Evolutionary conservation across 2,113 vertebrate genomes (phyloP).

Genomic region (Clinocottus analis): DNA sequence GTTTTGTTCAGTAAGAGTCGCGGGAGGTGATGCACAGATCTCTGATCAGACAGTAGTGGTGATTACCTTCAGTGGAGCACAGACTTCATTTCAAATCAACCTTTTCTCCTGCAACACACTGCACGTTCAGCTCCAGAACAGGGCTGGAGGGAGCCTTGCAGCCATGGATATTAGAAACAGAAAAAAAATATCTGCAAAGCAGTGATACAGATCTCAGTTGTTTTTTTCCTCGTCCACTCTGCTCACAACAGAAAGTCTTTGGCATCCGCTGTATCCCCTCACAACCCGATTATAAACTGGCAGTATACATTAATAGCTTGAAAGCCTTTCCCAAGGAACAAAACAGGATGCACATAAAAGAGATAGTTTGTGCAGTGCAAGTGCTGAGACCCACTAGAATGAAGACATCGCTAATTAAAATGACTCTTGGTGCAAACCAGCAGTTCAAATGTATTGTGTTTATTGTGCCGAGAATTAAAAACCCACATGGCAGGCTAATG

Average conservation of each 20-base stretch:
- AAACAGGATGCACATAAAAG: slow-evolving; percentile 58
- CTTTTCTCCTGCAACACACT: background rate
- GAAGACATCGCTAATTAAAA: slow-evolving; percentile 72
- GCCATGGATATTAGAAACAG: slow-evolving; percentile 9
- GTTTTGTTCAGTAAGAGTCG: slow-evolving; percentile 48
- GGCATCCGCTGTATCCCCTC: slow-evolving; percentile 42
- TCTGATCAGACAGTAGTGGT: slow-evolving; percentile 34
- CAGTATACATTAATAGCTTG: slow-evolving; percentile 38
- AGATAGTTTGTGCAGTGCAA: slow-evolving; percentile 55
- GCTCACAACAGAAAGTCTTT: slow-evolving; percentile 33
- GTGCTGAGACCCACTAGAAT: slow-evolving; percentile 39
- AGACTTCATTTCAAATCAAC: slow-evolving; percentile 35
- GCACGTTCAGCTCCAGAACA: slow-evolving; percentile 17
- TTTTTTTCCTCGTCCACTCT: slow-evolving; percentile 9
- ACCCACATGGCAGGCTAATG: slow-evolving; percentile 55
- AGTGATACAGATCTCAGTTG: slow-evolving; percentile 13
- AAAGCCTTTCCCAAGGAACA: slow-evolving; percentile 43
- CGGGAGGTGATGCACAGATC: slow-evolving; percentile 49
- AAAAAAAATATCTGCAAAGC: slow-evolving; percentile 7
- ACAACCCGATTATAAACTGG: slow-evolving; percentile 40
- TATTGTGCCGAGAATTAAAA: slow-evolving; percentile 55
- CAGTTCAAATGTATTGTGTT: slow-evolving; percentile 65
- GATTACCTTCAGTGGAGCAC: slow-evolving; percentile 34
- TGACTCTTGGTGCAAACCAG: slow-evolving; percentile 52
- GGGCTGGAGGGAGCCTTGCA: slow-evolving; percentile 15